Conservation (phyloP, 2,113 vertebrate species). For the Gracilinanus agilis region DNA sequence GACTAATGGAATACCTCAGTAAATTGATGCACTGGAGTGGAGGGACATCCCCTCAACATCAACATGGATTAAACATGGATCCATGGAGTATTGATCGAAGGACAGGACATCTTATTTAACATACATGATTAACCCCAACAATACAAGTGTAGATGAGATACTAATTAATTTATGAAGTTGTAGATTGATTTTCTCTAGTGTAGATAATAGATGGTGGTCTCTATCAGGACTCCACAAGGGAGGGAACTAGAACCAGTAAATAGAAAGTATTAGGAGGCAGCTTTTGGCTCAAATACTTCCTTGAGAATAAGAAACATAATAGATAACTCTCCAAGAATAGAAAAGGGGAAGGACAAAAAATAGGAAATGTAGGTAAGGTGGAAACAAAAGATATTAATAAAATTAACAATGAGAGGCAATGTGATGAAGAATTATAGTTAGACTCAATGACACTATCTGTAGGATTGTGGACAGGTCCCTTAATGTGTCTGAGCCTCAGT, state of each 20-base stretch:
- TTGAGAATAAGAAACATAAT: background rate
- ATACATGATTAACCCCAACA: conserved; percentile 12
- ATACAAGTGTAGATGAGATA: conserved; percentile 15
- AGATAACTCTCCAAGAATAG: background rate
- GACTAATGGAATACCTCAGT: background rate
- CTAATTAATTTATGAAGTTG: background rate
- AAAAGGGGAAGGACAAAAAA: background rate
- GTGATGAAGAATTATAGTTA: background rate
- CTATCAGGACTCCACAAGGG: background rate
- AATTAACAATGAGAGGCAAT: background rate
- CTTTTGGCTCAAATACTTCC: background rate
- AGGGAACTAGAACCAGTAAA: background rate
- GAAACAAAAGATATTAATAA: background rate
- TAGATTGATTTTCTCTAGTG: background rate
- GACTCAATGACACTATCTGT: background rate
- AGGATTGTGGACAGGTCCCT: background rate
- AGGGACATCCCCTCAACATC: background rate
- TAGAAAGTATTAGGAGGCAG: background rate
- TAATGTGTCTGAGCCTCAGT: background rate
- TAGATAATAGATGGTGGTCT: background rate
- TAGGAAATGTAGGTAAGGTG: background rate
- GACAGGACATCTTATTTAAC: conserved; percentile 1
- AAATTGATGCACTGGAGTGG: too few relatives aligned
- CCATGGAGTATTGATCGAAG: background rate
- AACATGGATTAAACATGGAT: background rate